Base-by-base conservation (phyloP, 2,797 vertebrate species). In the Epinephelus awoara region DNA sequence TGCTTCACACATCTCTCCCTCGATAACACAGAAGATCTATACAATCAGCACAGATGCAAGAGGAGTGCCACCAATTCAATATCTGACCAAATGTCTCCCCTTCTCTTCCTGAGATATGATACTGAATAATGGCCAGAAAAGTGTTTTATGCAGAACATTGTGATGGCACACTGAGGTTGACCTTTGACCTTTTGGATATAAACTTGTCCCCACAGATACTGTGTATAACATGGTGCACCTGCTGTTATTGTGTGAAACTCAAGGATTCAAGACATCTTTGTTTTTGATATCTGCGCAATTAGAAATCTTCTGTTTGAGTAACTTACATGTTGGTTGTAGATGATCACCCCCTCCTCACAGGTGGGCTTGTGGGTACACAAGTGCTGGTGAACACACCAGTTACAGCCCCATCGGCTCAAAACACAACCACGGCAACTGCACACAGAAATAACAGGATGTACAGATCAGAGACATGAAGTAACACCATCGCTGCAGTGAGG, bases 381-480 rank as follows among this genome's bases (percentile, higher is more conserved):
- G 79, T 99, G 97, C 87, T 97, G 96, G 87, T 97, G 97, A 80
- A 99, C 94, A 4, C 98, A 99, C 98, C 98, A 99, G 92, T 98
- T 97, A 85, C 98, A 99, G 21, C 97, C 96, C 98, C 98, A 99
- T 46, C 82, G 95, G 87, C 98, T 99, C 90, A 95, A 93, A 84
- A 98, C 98, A 14, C 98, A 99, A 67, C 96, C 97, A 63, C 94
- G 97, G 83, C 98, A 99, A 71, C 98, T 99, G 87, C 40, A 88
- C 65, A 69, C 15, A 82, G 0, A 54, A 80, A 9, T 23, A 62
- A 84, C 69, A 83, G 47, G 6, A 63, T 0, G 42, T 1, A n/a
- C 8, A 42, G 25, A 52, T 66, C n/a, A 84, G 18, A 56, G 11
- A 54, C 4, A 18, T 8, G 15, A 25, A n/a, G 51, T 3, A 18